A percentile compares a stretch with the other conserved stretches of the same genome.
phyloP scores from a whole-genome alignment of 2,797 vertebrate species.

The Hirundo rustica region DNA sequence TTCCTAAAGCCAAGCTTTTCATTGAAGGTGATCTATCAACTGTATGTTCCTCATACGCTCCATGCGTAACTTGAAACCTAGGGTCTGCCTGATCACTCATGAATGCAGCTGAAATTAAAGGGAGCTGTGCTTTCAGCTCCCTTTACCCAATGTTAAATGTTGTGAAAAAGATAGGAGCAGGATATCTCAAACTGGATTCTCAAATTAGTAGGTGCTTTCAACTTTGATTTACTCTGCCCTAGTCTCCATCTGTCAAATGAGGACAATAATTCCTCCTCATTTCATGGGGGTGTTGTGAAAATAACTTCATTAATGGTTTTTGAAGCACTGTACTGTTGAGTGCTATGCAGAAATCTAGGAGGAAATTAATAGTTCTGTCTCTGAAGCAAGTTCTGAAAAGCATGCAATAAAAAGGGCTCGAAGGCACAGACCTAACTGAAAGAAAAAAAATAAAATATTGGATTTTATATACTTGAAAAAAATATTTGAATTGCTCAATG shows the following conservation, averaged over 20 bases:
- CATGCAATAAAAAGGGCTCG: slow-evolving; percentile 1
- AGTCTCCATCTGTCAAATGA: not conserved
- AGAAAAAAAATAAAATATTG: not conserved
- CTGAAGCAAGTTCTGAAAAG: slow-evolving; percentile 42
- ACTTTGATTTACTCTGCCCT: not conserved
- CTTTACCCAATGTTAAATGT: not conserved
- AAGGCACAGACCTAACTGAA: not conserved
- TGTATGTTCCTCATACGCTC: not conserved
- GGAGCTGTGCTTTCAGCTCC: not conserved
- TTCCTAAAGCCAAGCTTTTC: not conserved
- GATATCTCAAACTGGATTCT: not conserved
- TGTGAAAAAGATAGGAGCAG: not conserved
- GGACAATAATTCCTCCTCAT: slow-evolving; percentile 17
- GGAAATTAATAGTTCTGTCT: slow-evolving; percentile 45
- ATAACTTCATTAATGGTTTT: slow-evolving; percentile 52
- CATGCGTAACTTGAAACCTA: not conserved
- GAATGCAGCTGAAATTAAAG: not conserved
- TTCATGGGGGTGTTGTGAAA: slow-evolving; percentile 21
- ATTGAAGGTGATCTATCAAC: not conserved
- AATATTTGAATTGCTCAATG: not conserved
- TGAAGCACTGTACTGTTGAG: not conserved
- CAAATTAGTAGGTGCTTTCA: not conserved
- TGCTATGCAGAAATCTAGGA: slow-evolving; percentile 4
- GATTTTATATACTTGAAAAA: slow-evolving; percentile 10
- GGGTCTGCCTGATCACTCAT: not conserved